Base-by-base conservation (phyloP, 2,888 invertebrate genomes). In the Erannis defoliaria region DNA sequence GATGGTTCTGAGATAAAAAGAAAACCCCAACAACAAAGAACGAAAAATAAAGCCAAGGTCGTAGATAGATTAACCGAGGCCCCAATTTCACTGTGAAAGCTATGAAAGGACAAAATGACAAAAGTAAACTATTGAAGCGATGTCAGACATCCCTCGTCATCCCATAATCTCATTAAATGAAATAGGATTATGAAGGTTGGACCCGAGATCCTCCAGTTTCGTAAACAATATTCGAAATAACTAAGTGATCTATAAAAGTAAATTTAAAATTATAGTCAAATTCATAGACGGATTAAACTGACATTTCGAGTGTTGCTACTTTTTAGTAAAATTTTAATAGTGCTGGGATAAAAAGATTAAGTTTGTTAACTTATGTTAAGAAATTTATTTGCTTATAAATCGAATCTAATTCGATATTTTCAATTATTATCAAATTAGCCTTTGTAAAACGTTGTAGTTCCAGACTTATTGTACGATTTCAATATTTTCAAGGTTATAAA, bases 171-270 rank as follows among this genome's bases (percentile, higher is more conserved):
- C 69, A 81, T 84, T 84, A 81, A 57, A 62, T 55, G 64, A 70
- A 86, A 88, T 88, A 84, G 80, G 78, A 88, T 89, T 89, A 86
- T 66, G 66, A 65, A 64, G 70, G 75, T 66, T 68, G 67, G 70
- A 68, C 63, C 70, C 68, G 62, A 67, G 46, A 42, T 64, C 64
- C 58, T 60, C 63, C 68, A 26, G 43, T 33, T 9, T 26, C 14
- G 43, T 73, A 58, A 64, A n/a, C n/a, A n/a, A 75, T 33, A 18
- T 77, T 77, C 23, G 26, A 10, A 58, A 70, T 78, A 78, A 77
- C 77, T 76, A 79, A 77, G 79, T 16, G 23, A 26, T 78, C 31
- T 31, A 49, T 26, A 51, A 59, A 33, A n/a, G 14, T 55, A 45
- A 50, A 37, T 31, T 40, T 35, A 12, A 35, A 35, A 21, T 48